Conservation (phyloP, 2,113 vertebrate species). For the Lagopus leucura region DNA sequence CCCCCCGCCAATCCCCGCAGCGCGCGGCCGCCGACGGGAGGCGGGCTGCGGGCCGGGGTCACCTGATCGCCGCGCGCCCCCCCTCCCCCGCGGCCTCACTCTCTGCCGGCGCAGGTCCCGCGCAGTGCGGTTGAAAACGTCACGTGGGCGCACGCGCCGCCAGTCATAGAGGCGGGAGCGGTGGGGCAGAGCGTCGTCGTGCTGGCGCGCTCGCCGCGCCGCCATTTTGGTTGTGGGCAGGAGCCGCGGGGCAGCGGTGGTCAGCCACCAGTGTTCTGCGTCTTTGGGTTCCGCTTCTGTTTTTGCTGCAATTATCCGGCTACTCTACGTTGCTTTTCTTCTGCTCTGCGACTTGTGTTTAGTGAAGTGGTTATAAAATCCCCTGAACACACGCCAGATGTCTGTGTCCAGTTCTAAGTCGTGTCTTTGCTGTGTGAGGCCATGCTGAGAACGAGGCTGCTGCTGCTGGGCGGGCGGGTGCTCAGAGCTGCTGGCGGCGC, state of each 20-base stretch:
- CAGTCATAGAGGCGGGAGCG: not conserved
- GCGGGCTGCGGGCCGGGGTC: not conserved
- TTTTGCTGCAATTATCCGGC: not conserved
- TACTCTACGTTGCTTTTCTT: not conserved
- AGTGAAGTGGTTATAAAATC: not conserved
- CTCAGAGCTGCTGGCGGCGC: not conserved
- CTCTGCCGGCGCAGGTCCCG: not conserved
- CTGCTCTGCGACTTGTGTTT: not conserved
- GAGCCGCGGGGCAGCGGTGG: not conserved
- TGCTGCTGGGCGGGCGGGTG: not conserved
- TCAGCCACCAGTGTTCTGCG: not conserved
- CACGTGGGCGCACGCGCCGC: constrained; percentile 11
- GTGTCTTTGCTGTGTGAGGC: not conserved
- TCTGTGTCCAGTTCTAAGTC: not conserved
- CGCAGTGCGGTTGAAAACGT: constrained; percentile 12
- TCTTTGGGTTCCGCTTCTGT: not conserved
- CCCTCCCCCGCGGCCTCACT: not conserved
- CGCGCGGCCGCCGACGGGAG: too few relatives aligned
- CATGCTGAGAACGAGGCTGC: not conserved
- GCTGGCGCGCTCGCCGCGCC: not conserved
- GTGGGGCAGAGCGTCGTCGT: not conserved
- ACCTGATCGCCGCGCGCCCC: constrained; percentile 5
- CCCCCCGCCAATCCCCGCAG: too few relatives aligned
- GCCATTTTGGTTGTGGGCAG: constrained; percentile 21
- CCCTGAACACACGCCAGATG: not conserved